Evolutionary conservation across 1,140 invertebrate genomes (phyloP), one percentile per base, ranked within the genome.

Genomic region (Polyergus mexicanus): DNA sequence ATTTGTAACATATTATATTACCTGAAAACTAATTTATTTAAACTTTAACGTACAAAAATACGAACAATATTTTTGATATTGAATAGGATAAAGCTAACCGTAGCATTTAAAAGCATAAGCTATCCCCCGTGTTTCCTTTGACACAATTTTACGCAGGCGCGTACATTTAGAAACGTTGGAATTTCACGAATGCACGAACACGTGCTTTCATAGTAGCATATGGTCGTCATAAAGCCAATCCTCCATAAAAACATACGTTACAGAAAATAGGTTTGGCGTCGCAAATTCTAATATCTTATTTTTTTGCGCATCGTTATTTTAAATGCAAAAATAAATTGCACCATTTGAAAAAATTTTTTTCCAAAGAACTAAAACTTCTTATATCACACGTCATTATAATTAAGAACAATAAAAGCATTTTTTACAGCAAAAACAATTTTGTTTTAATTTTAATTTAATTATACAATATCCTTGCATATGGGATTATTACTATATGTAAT

Each of bases 171-270:
- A 62, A 87, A 75, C 58, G 68, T 47, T 19, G 76, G 76, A 85
- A 54, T 84, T 66, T 60, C 25, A 66, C 41, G 47, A 51, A 60
- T 54, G 32, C n/a, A 0, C 41, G 16, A 38, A 56, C 56, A 62
- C 85, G 22, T 56, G 74, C 60, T 76, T 90, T 85, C 81, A 87
- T 62, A 83, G 56, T 22, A 76, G 32, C 87, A 88, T 85, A 69
- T 89, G 81, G 41, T 81, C 65, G 81, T 78, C 85, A 83, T 89
- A 89, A 90, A 90, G 32, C 63, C 25, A 71, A 19, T 51, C 44
- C 32, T 47, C 56, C 54, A 83, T 58, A 86, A 83, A 83, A 69
- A 81, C 11, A 69, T 44, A 44, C 25, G 47, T 51, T 51, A 54
- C 11, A 38, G 51, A 56, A 77, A 84, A 76, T 47, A 47, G 41